Evolutionary conservation across 2,113 vertebrate species (phyloP), one percentile per base, ranked within the genome.

Genomic region (Tretioscincus oriximinensis): DNA sequence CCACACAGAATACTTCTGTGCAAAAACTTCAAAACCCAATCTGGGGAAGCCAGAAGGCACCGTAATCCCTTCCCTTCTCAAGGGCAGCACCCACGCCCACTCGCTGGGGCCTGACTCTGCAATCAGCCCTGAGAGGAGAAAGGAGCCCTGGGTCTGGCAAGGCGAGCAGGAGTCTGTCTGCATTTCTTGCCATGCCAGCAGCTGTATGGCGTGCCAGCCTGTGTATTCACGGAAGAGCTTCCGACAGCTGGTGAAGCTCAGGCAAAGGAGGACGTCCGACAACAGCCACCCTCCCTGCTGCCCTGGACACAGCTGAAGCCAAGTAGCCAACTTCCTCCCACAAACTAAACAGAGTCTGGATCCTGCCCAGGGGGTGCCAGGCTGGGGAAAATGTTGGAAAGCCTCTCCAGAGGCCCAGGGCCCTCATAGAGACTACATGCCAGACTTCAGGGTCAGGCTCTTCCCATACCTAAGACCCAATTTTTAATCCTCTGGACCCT

Each of bases 21-120:
- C 71, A 14, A 81, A 78, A 9, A 81, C 77, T 65, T 87, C 20
- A 75, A 84, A 79, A 83, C 68, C 72, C 87, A 29, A 12, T 35
- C 54, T 2, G 26, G 86, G 82, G 81, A 80, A 79, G 82, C 82
- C 82, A 82, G 71, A 49, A 85, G 74, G 29, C 70, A 54, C 63
- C 73, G 77, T 60, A 1, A 49, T 35, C n/a, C 65, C 29, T 80
- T 72, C 47, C 24, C 54, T 67, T 11, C 20, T 74, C 51, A 18
- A 69, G 0, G 2, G 9, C 21, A 58, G 26, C 58, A 69, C 35
- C 81, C 22, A 68, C 78, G 11, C 75, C 73, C 2, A 0, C 3
- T 29, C 24, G 18, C 21, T 1, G n/a, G 45, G 0, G 26, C 76
- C n/a, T 12, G 5, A 12, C 81, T 20, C 63, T 66, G 8, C n/a